These are phyloP conservation scores for Chondrilla cf. caribensis DNA, from an alignment of 37 sponge, comb jelly and placozoan genomes.

Conservation along the genomic window DNA sequence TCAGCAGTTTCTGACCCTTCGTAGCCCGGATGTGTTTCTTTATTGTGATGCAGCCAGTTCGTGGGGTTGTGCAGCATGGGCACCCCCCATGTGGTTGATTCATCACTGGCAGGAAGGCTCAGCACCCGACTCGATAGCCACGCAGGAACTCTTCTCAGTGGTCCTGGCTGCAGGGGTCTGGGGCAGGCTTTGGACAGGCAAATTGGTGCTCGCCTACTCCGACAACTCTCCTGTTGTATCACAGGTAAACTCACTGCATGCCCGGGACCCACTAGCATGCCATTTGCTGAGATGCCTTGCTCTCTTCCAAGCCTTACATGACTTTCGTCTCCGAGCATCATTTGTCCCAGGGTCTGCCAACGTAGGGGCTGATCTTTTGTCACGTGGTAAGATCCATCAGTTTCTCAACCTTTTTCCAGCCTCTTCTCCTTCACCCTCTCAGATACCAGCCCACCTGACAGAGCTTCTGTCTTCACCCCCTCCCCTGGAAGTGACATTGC, in stretches of 20 bases:
- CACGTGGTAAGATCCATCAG: no score
- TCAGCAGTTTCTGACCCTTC: no score
- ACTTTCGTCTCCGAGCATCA: slow-evolving; percentile 9
- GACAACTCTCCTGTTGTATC: slow-evolving; percentile 64
- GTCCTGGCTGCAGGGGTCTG: slow-evolving; percentile 29
- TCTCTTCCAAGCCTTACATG: slow-evolving; percentile 25
- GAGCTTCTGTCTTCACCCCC: not conserved
- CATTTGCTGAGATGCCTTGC: slow-evolving; percentile 47
- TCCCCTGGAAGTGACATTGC: slow-evolving; percentile 37
- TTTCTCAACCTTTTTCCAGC: not conserved
- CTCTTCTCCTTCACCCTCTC: not conserved
- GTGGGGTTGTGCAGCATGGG: slow-evolving; percentile 57
- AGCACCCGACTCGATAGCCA: slow-evolving; percentile 17
- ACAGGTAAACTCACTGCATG: slow-evolving; percentile 26
- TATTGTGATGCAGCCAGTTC: slow-evolving; percentile 42
- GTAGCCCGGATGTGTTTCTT: not conserved
- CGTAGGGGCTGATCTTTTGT: slow-evolving; percentile 37
- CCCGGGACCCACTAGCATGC: slow-evolving; percentile 15
- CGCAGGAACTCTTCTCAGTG: slow-evolving; percentile 40
- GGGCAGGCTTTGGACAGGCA: slow-evolving; percentile 32
- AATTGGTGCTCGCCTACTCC: slow-evolving; percentile 1
- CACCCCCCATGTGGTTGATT: slow-evolving; percentile 38
- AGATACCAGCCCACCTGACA: slow-evolving; percentile 18
- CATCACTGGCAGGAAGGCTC: slow-evolving; percentile 23
- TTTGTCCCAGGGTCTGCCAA: slow-evolving; percentile 46